Percentiles rank a stretch among this genome's conserved stretches.
Evolutionary conservation across 2,888 invertebrate genomes (phyloP).

Genomic region (Calameuta idolon): DNA sequence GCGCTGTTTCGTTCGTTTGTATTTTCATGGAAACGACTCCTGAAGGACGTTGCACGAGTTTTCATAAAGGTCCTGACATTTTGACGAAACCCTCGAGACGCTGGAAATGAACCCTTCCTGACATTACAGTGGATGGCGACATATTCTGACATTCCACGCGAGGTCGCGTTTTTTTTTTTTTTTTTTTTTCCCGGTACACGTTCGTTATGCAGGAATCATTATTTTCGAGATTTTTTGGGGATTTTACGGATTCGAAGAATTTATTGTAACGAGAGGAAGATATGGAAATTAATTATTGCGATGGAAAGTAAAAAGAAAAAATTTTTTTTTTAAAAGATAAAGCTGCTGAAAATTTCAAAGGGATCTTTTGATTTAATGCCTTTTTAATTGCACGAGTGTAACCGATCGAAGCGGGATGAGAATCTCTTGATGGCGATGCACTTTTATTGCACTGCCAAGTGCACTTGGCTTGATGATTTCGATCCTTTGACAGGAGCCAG

Average conservation of each 20-base stretch:
- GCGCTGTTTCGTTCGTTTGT: not conserved
- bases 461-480: not conserved
- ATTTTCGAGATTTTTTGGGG: not conserved
- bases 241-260: not conserved
- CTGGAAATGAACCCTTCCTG: conserved; percentile 31
- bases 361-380: not conserved
- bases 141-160: not conserved
- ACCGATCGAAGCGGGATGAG: not conserved
- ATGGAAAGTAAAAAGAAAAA: not conserved
- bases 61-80: conserved; percentile 48
- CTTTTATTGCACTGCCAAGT: not conserved
- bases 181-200: no score
- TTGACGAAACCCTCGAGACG: conserved; percentile 36
- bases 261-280: not conserved
- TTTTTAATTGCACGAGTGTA: not conserved
- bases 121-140: conserved; percentile 30
- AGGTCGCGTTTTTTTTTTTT: not conserved
- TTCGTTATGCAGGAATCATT: no score
- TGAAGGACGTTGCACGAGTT: not conserved
- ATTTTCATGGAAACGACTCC: not conserved
- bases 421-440: not conserved
- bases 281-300: not conserved
- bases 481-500: not conserved
- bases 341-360: not conserved
- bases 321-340: no score